Percentiles rank a stretch among this genome's conserved stretches.
Evolutionary conservation across 2,797 vertebrate species (phyloP).

Genomic region (Orientallactaga sibirica): DNA sequence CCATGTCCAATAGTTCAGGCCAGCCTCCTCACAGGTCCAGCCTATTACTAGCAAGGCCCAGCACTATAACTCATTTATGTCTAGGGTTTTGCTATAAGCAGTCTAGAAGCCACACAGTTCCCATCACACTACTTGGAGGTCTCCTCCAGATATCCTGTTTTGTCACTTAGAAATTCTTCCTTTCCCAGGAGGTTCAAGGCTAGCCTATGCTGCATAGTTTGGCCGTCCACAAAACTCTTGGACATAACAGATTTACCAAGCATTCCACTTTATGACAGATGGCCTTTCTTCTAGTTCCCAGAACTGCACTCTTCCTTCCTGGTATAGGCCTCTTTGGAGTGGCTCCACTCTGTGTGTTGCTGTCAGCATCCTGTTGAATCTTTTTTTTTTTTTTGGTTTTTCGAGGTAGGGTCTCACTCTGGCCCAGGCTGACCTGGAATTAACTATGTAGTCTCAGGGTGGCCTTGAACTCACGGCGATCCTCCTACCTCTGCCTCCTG

Average conservation of each 20-base stretch:
- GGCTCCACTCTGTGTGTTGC: neutral
- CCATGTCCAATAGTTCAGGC: too few species aligned
- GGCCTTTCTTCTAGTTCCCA: neutral
- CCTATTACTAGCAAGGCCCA: too few species aligned
- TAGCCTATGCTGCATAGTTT: neutral
- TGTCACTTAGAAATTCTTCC: neutral
- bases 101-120: neutral
- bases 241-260: neutral
- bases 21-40: too few species aligned
- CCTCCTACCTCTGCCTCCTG: too few species aligned
- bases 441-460: too few species aligned
- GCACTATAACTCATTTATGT: too few species aligned
- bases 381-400: too few species aligned
- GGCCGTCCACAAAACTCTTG: neutral
- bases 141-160: neutral
- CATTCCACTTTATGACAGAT: neutral
- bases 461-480: too few species aligned
- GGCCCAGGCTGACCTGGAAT: too few species aligned
- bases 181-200: too few species aligned
- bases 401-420: too few species aligned
- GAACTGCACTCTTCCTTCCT: neutral
- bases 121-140: neutral
- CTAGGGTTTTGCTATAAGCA: neutral
- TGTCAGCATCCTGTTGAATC: neutral
- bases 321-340: neutral